Base-by-base conservation (phyloP, 2,797 vertebrate species). In the Chiroxiphia lanceolata region DNA sequence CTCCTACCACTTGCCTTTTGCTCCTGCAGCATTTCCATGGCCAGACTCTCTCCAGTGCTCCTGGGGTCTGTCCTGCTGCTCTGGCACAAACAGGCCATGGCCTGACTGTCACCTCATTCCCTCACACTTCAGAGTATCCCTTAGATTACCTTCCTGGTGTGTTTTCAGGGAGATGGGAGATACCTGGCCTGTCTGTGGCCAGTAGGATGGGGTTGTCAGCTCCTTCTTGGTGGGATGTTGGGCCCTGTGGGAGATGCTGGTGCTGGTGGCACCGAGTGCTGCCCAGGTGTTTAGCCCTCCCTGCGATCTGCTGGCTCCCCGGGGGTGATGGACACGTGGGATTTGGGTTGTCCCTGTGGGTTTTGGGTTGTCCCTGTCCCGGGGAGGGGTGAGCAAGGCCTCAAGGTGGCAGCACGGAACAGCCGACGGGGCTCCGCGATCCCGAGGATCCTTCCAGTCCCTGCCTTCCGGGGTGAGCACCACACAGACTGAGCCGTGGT, bases 381-480 rank as follows among this genome's bases (percentile, higher is more conserved):
- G 22, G 20, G 68, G 8, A n/a, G 5, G 4, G 18, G 71, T 61
- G 40, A 44, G 5, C 1, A 3, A 48, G 61, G 80, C 96, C 96
- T 96, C 67, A 74, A 89, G 96, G 89, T 96, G 96, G 96, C 96
- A 93, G 96, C 94, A 95, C 1, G 71, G 71, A 29, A 78, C 90
- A 83, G 80, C 9, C 9, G 1, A 40, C 3, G 5, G 80, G 15
- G 71, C 19, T 71, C 65, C 23, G 25, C 0, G 16, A 2, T 9
- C 64, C 23, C 5, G 4, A 4, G 0, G 56, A 44, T 14, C 60
- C 38, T 61, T 29, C 38, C 60, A 10, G 60, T 13, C 59, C 33
- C 25, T 27, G 26, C 57, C 34, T 7, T 15, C 23, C 23, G 4
- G 16, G 34, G 36, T 2, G 36, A 38, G 3, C 59, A 38, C 36